phyloP scores from a whole-genome alignment of 2,797 vertebrate genomes.

The Tokudaia muenninki region DNA sequence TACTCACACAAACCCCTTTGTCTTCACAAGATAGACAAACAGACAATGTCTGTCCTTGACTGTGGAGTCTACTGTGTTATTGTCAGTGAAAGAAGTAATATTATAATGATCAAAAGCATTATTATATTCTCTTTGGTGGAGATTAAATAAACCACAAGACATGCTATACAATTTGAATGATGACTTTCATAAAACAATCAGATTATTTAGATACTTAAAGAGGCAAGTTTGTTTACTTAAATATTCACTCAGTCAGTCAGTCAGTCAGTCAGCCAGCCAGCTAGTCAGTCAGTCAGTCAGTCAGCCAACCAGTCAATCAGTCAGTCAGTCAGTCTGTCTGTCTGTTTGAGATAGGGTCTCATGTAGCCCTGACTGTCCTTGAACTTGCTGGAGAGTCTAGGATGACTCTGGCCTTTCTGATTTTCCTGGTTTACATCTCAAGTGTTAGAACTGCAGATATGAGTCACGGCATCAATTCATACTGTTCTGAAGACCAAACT shows the following conservation, averaged over 20 bases:
- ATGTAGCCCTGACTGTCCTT: neutral
- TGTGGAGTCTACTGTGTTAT: neutral
- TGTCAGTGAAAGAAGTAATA: constrained; percentile 35
- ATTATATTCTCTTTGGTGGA: constrained; percentile 21
- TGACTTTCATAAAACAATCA: constrained; percentile 41
- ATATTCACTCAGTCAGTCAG: neutral
- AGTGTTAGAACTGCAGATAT: neutral
- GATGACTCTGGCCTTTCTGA: too few species aligned
- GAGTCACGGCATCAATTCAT: neutral
- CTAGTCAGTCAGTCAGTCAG: neutral
- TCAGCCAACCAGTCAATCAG: neutral
- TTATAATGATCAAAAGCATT: neutral
- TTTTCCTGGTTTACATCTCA: neutral
- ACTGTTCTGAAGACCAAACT: neutral
- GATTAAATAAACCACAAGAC: neutral
- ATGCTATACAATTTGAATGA: constrained; percentile 22
- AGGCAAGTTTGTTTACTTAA: neutral
- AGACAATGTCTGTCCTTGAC: neutral
- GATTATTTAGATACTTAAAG: constrained; percentile 18
- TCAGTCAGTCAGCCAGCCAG: neutral
- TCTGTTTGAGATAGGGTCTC: neutral
- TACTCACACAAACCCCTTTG: neutral
- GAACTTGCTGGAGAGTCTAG: neutral
- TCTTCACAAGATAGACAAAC: neutral
- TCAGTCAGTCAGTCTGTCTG: too few species aligned